Evolutionary conservation across 2,888 invertebrate genomes (phyloP).

Genomic region (Thymelicus sylvestris): DNA sequence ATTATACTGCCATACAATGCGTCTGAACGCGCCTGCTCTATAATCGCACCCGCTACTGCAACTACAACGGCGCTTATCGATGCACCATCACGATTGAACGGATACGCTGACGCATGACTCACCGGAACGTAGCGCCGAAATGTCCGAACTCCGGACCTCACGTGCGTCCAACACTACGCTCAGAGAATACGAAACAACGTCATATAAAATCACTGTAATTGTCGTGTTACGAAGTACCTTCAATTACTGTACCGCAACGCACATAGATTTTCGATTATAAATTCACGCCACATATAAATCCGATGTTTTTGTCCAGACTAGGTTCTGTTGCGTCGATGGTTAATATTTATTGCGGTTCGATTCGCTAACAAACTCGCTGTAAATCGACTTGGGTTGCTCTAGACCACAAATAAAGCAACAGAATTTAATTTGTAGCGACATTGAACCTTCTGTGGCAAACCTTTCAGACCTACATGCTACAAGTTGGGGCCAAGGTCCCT

Average conservation of each 20-base stretch:
- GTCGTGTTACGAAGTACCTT: slow-evolving; percentile 44
- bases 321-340: not conserved
- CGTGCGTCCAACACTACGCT: slow-evolving; percentile 58
- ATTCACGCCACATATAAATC: slow-evolving; percentile 40
- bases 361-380: slow-evolving; percentile 5
- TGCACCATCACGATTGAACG: slow-evolving; percentile 33
- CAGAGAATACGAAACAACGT: slow-evolving; percentile 62
- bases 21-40: not conserved
- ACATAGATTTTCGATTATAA: slow-evolving; percentile 45
- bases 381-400: slow-evolving; percentile 6
- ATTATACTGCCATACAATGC: too few relatives aligned
- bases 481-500: not conserved
- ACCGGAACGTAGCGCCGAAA: slow-evolving; percentile 71
- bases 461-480: not conserved
- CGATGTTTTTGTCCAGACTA: slow-evolving; percentile 8
- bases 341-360: not conserved
- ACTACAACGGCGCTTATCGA: slow-evolving; percentile 23
- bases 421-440: slow-evolving; percentile 19
- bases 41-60: slow-evolving; percentile 22
- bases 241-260: slow-evolving; percentile 47
- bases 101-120: slow-evolving; percentile 54
- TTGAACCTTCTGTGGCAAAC: slow-evolving; percentile 5
- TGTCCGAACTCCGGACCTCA: slow-evolving; percentile 63
- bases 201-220: slow-evolving; percentile 39
- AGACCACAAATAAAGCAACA: slow-evolving; percentile 10